These are phyloP conservation scores for Drosophila azteca DNA, from an alignment of 1,140 invertebrate species.

Conservation along the genomic window DNA sequence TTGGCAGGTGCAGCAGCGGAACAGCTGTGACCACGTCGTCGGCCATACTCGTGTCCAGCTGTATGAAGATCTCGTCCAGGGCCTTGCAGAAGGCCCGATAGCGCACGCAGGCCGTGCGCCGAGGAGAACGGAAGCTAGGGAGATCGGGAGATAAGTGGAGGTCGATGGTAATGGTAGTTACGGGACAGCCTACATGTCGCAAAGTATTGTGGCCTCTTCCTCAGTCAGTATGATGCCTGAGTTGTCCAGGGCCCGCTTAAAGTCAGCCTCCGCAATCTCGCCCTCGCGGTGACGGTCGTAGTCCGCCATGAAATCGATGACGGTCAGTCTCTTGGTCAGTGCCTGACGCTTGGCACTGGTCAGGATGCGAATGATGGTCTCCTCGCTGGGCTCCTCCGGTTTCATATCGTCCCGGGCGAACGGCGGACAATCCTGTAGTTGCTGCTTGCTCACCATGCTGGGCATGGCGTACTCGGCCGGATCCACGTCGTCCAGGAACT, in stretches of 20 bases:
- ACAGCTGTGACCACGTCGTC: slow-evolving; percentile 84
- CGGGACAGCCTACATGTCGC: slow-evolving; percentile 54
- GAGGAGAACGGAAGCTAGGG: slow-evolving; percentile 86
- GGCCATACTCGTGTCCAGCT: slow-evolving; percentile 87
- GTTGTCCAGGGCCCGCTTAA: slow-evolving; percentile 86
- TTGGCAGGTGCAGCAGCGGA: slow-evolving; percentile 87
- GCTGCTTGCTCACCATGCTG: slow-evolving; percentile 52
- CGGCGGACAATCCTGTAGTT: slow-evolving; percentile 60
- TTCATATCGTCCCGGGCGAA: slow-evolving; percentile 36
- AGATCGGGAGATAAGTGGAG: neutral
- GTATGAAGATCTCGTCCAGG: slow-evolving; percentile 88
- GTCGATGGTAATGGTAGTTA: neutral
- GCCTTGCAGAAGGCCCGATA: slow-evolving; percentile 87
- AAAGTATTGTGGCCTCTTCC: slow-evolving; percentile 56
- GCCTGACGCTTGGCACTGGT: slow-evolving; percentile 89
- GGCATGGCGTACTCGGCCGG: slow-evolving; percentile 79
- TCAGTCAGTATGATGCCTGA: slow-evolving; percentile 86
- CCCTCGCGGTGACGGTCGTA: slow-evolving; percentile 87
- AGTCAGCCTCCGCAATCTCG: slow-evolving; percentile 86
- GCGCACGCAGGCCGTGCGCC: slow-evolving; percentile 85
- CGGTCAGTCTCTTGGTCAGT: slow-evolving; percentile 86
- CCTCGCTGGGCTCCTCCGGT: slow-evolving; percentile 77
- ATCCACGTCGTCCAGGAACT: slow-evolving; percentile 86
- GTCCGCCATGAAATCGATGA: slow-evolving; percentile 87
- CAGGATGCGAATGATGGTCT: slow-evolving; percentile 87